These are phyloP conservation scores for Mimachlamys varia DNA, from an alignment of 2,888 invertebrate genomes.

Conservation along the genomic window DNA sequence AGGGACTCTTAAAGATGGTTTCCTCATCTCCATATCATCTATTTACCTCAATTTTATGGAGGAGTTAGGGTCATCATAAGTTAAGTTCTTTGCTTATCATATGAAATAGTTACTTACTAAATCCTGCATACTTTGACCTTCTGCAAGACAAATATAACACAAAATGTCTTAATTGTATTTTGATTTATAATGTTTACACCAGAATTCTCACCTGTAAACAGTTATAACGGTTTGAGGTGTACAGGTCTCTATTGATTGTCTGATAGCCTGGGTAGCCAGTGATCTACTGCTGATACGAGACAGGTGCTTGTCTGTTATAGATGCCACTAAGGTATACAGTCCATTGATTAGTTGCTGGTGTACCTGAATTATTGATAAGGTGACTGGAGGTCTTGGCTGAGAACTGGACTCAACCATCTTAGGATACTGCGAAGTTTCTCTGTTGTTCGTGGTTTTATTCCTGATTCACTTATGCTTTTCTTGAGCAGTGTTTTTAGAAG, in stretches of 20 bases:
- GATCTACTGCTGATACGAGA: background rate
- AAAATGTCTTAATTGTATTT: background rate
- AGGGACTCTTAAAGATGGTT: too few relatives aligned
- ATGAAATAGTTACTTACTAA: too few relatives aligned
- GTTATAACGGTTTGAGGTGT: background rate
- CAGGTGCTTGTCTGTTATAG: background rate
- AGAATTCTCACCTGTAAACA: slow-evolving; percentile 11
- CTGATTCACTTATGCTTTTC: background rate
- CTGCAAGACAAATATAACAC: background rate
- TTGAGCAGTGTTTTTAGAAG: background rate
- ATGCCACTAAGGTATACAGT: background rate
- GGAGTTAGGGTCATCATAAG: too few relatives aligned
- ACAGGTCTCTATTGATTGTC: background rate
- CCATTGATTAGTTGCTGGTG: slow-evolving; percentile 7
- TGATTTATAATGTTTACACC: background rate
- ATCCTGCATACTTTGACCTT: too few relatives aligned
- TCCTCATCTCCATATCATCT: too few relatives aligned
- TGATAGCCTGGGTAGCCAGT: background rate
- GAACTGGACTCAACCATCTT: background rate
- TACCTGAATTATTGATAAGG: background rate
- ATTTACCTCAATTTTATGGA: too few relatives aligned
- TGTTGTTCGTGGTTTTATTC: background rate
- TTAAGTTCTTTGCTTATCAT: too few relatives aligned
- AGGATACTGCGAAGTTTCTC: slow-evolving; percentile 15
- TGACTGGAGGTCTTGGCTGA: slow-evolving; percentile 1